These are phyloP conservation scores for Alces alces DNA, from an alignment of 2,113 vertebrate genomes.

Conservation along the genomic window DNA sequence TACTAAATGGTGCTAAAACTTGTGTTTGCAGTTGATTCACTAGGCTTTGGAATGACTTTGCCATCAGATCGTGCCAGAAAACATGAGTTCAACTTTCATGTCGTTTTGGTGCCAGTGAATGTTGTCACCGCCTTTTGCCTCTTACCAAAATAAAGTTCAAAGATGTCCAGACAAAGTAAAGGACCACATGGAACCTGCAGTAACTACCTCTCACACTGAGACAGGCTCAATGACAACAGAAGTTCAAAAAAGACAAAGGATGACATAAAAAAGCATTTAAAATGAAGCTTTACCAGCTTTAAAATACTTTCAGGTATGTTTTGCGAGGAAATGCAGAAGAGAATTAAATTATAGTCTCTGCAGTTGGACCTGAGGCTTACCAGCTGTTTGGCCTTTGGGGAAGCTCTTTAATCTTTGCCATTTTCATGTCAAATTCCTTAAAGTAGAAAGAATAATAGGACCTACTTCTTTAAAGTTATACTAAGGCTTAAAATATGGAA, in stretches of 20 bases:
- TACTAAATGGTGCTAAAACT: background rate
- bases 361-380: background rate
- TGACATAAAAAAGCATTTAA: background rate
- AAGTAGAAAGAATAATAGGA: background rate
- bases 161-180: background rate
- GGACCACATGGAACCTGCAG: background rate
- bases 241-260: background rate
- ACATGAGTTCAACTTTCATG: background rate
- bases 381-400: background rate
- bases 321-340: background rate
- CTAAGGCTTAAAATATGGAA: background rate
- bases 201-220: background rate
- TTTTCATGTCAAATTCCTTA: constrained; percentile 7
- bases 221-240: background rate
- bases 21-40: background rate
- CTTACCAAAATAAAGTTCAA: background rate
- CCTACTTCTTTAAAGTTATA: background rate
- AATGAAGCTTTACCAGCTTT: background rate
- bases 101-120: background rate
- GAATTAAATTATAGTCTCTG: background rate
- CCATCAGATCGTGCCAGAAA: background rate
- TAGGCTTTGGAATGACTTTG: background rate
- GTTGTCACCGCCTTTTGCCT: background rate
- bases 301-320: background rate
- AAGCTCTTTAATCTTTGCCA: background rate